These are phyloP conservation scores for Drosophila flavopinicola DNA, from an alignment of 2,888 invertebrate species.

Conservation along the genomic window DNA sequence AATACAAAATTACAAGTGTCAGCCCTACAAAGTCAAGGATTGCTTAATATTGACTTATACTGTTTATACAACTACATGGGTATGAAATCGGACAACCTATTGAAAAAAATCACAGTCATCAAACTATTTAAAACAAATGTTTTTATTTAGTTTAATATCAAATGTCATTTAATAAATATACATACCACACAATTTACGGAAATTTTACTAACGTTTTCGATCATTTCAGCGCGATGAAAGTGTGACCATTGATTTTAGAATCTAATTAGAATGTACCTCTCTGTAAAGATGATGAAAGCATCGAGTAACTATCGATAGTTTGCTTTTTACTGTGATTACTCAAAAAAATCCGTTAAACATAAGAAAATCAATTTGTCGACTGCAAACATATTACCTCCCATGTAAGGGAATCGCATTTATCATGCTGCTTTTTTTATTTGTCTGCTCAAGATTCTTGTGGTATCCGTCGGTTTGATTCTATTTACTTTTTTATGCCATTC, in stretches of 20 bases:
- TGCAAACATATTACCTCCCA: no score
- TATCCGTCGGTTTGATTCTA: no score
- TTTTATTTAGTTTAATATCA: background rate
- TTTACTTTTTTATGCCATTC: no score
- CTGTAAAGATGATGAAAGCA: no score
- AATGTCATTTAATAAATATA: background rate
- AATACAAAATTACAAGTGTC: background rate
- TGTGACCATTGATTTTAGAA: constrained; percentile 37
- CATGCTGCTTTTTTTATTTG: no score
- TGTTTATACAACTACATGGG: background rate
- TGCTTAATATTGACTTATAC: background rate
- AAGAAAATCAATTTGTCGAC: no score
- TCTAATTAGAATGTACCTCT: constrained; percentile 55
- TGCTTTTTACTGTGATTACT: no score
- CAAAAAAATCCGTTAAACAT: no score
- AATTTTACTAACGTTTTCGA: constrained; percentile 2
- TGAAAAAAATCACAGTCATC: background rate
- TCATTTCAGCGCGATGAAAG: constrained; percentile 17
- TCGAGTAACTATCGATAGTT: no score
- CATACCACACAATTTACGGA: background rate
- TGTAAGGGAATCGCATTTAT: no score
- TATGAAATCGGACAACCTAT: background rate
- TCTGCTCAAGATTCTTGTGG: no score
- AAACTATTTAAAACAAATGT: background rate
- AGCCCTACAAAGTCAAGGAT: background rate